Base-by-base conservation (phyloP, 2,888 invertebrate genomes). In the Eristalinus aeneus region DNA sequence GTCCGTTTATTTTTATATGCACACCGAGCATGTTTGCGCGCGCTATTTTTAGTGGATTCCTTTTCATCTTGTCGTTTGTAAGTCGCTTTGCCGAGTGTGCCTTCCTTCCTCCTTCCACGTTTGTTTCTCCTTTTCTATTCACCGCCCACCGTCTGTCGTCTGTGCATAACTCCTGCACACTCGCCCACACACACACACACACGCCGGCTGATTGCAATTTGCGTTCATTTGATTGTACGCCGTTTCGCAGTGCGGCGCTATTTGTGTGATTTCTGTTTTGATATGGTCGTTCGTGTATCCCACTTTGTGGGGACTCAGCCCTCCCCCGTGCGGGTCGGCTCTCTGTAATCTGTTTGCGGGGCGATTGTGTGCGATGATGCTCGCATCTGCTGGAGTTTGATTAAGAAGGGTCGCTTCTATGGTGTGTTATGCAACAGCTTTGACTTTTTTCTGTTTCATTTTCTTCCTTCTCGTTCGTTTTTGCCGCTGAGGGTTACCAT, bases 21-120 rank as follows among this genome's bases (percentile, higher is more conserved):
- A 39, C 77, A 78, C 3, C 65, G 61, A 74, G 65, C 61, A 82
- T 78, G 71, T 82, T 86, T 86, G 82, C 81, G 82, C 68, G 80
- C 82, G 86, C 86, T 86, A 86, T 86, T 86, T 86, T 86, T 86
- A 86, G 86, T 56, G 56, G 71, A 82, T 82, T 86, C 81, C 86
- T 82, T 82, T 78, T 73, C 67, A 71, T 77, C 71, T 82, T 56
- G 58, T n/a, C 53, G 69, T 72, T 65, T 79, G 75, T 64, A 8
- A 34, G 46, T 73, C 64, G 64, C 69, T 76, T 69, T 54, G 64
- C 68, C 64, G 63, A 75, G 61, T 72, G 46, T 8, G 5, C 16
- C 46, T 46, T 46, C 46, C 53, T 53, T 46, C 39, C 56, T 36
- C 68, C 54, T 16, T 71, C 32, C 56, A 63, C 34, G 61, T 32